These are phyloP conservation scores for Sarcoramphus papa DNA, from an alignment of 2,797 vertebrate species.

Conservation along the genomic window DNA sequence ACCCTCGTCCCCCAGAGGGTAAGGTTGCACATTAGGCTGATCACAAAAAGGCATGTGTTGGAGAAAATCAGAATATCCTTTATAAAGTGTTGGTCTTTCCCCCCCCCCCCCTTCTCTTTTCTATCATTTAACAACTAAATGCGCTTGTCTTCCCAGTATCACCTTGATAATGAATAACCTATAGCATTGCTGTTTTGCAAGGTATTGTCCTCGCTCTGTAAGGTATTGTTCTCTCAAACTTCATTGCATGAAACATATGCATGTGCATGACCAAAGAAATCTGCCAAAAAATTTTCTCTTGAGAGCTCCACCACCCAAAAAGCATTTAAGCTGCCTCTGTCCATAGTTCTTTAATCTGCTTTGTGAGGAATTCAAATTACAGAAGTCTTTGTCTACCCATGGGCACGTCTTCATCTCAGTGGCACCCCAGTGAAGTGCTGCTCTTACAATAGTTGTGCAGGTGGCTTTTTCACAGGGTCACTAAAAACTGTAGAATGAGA, in stretches of 20 bases:
- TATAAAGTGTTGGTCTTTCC: not conserved
- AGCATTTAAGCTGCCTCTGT: not conserved
- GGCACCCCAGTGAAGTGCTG: not conserved
- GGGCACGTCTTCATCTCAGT: not conserved
- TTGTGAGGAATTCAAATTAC: not conserved
- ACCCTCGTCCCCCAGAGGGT: not conserved
- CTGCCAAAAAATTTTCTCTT: not conserved
- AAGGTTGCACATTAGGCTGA: not conserved
- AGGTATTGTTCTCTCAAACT: not conserved
- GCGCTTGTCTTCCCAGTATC: not conserved
- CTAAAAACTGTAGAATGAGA: not conserved
- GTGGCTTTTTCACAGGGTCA: not conserved
- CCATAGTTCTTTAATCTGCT: not conserved
- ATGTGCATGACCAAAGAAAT: not conserved
- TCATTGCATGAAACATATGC: not conserved
- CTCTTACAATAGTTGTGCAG: accelerated
- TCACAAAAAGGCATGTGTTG: not conserved
- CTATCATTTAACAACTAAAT: not conserved
- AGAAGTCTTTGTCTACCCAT: not conserved
- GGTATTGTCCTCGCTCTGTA: not conserved
- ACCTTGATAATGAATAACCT: not conserved
- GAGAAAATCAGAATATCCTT: not conserved
- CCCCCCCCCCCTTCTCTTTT: not conserved
- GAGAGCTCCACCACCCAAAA: not conserved
- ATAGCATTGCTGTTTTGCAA: not conserved